Percentiles rank a stretch among this genome's conserved stretches.
Evolutionary conservation across 2,113 vertebrate genomes (phyloP).

Genomic region (Trichechus manatus): DNA sequence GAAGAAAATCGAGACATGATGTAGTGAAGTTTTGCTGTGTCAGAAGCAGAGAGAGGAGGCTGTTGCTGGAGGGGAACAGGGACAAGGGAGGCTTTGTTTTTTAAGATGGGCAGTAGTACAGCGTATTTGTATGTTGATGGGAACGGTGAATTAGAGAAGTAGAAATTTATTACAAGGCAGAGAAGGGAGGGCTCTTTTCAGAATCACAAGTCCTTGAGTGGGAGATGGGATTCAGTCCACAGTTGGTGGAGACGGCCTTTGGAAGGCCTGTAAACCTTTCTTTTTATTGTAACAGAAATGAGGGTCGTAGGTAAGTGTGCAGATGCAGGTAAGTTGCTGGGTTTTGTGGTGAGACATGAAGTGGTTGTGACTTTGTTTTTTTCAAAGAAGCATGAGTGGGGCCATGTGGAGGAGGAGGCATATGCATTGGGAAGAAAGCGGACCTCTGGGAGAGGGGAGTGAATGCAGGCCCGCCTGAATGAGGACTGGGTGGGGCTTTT

Average conservation of each 20-base stretch:
- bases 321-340: not conserved
- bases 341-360: not conserved
- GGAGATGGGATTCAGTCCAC: not conserved
- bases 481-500: not conserved
- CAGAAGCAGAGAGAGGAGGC: not conserved
- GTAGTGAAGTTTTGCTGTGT: not conserved
- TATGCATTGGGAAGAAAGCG: not conserved
- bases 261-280: not conserved
- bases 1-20: not conserved
- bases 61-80: not conserved
- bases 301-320: not conserved
- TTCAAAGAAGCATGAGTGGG: not conserved
- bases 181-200: not conserved
- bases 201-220: not conserved
- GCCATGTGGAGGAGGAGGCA: too few relatives aligned
- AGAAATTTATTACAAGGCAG: not conserved
- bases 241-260: not conserved
- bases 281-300: conserved; percentile 13
- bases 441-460: not conserved
- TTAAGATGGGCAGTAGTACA: not conserved
- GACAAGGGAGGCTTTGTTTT: not conserved
- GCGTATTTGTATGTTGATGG: not conserved
- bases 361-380: not conserved
- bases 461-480: not conserved
- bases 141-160: not conserved